These are phyloP conservation scores for Falco cherrug DNA, from an alignment of 2,797 vertebrate species.

Conservation along the genomic window DNA sequence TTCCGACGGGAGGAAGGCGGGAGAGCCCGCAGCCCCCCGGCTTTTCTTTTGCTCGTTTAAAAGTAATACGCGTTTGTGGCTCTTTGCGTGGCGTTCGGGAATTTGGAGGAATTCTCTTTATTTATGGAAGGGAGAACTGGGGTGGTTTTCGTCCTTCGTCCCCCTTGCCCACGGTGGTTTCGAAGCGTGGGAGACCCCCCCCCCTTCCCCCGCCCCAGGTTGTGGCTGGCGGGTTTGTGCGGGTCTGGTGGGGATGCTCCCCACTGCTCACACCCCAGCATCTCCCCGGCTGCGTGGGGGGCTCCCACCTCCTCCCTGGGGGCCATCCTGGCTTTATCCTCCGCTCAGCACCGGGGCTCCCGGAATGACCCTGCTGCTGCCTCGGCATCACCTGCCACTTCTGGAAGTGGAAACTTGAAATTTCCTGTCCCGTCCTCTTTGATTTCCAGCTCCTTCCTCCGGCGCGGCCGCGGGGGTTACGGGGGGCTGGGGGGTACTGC, in stretches of 20 bases:
- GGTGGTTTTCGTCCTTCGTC: fast-evolving
- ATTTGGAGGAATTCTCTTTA: background rate
- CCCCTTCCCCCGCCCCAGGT: too few species aligned
- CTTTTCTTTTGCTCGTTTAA: background rate
- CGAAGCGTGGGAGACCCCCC: background rate
- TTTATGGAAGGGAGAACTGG: background rate
- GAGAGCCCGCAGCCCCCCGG: background rate
- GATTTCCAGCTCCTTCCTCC: background rate
- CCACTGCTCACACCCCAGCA: fast-evolving
- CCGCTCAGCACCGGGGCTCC: background rate
- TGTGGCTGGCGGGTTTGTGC: background rate
- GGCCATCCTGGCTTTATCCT: background rate
- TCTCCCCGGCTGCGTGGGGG: background rate
- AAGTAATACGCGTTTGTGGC: background rate
- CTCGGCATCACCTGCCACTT: background rate
- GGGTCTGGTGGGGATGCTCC: background rate
- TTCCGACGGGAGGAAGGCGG: background rate
- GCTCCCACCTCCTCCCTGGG: background rate
- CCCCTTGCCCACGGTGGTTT: background rate
- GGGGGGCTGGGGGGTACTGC: background rate
- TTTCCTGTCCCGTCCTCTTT: background rate
- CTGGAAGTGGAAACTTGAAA: background rate
- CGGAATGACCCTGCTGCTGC: fast-evolving
- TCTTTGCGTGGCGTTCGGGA: background rate
- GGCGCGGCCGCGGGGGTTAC: fast-evolving